Base-by-base conservation (phyloP, 1,140 invertebrate genomes). In the Theocolax elegans region DNA sequence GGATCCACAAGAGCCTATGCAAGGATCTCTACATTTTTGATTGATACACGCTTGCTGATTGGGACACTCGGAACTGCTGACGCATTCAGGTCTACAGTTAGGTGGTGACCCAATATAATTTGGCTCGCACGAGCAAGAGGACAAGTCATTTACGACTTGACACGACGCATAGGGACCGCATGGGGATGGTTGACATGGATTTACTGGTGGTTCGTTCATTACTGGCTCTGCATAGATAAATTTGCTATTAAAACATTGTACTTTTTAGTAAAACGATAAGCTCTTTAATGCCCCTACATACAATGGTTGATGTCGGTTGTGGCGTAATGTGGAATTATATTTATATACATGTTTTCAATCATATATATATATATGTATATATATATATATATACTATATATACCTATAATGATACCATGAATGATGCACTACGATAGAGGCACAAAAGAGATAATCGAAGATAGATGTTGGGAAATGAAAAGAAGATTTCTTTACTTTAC, bases 21-120 rank as follows among this genome's bases (percentile, higher is more conserved):
- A 93, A n/a, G 91, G 91, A 79, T 93, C 88, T 72, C 82, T 84
- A 77, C 92, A 93, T 83, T 91, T 92, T 70, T 90, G 87, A 77
- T 90, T 90, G 1, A 91, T 84, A 76, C 92, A 93, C 0, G 91
- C 90, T 70, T 88, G 84, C n/a, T 88, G 86, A 29, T 86, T 80
- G 3, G 87, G 71, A 76, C 91, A 92, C 78, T 93, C 91, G 31
- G 89, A 87, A 73, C 87, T 92, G 72, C 85, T 82, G 4, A 85
- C 83, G 66, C 88, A 89, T 70, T 89, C 88, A 0, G 88, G 88
- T 31, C 85, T 82, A 80, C 80, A 81, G 3, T 68, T 75, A 23
- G 79, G 64, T 56, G 76, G 77, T 78, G 84, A 82, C 3, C 86
- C 86, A 48, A 79, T 77, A 62, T 79, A 86, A 29, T 74, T 72